Conservation (phyloP, 2,113 vertebrate genomes). For the Tupaia chinensis region DNA sequence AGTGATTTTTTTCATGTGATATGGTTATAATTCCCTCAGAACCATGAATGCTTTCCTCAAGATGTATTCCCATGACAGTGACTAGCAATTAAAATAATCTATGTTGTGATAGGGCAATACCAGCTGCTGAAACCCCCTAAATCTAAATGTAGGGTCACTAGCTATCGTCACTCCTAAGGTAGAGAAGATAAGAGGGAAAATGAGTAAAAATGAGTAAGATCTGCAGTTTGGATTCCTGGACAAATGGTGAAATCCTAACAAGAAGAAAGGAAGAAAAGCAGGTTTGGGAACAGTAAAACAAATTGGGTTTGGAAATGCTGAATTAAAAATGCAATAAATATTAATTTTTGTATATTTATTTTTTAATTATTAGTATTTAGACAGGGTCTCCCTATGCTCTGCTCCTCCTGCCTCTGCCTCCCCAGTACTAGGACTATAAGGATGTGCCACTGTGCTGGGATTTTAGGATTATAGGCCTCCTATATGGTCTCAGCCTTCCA, state of each 20-base stretch:
- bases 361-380: too few species aligned
- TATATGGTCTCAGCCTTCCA: too few species aligned
- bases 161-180: neutral
- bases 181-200: neutral
- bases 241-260: neutral
- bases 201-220: neutral
- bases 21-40: neutral
- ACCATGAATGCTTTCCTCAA: neutral
- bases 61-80: neutral
- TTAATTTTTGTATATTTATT: neutral
- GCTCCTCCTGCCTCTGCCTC: too few species aligned
- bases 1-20: conserved; percentile 1
- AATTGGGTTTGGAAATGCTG: neutral
- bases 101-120: neutral
- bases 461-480: too few species aligned
- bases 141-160: neutral
- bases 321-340: neutral
- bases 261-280: neutral
- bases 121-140: neutral
- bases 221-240: neutral
- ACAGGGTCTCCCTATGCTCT: too few species aligned
- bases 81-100: neutral
- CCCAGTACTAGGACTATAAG: too few species aligned
- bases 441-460: too few species aligned
- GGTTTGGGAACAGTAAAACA: neutral